These are phyloP conservation scores for Zootermopsis nevadensis DNA, from an alignment of 2,888 invertebrate species.

Conservation along the genomic window DNA sequence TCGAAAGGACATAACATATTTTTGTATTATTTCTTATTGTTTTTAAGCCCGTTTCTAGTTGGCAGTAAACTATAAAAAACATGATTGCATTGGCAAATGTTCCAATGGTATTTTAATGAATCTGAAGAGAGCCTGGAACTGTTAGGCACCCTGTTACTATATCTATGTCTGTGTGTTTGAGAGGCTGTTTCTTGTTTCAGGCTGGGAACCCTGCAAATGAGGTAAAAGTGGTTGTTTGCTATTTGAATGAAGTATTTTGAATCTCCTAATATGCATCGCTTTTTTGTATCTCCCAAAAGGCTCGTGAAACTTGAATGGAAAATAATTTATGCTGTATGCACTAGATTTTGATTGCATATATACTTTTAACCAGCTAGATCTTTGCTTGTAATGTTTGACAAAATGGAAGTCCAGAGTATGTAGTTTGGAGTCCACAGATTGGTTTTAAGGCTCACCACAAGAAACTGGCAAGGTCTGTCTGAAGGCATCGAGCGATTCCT, in stretches of 20 bases:
- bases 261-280: slow-evolving; percentile 43
- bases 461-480: slow-evolving; percentile 26
- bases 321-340: slow-evolving; percentile 39
- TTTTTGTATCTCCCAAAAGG: slow-evolving; percentile 39
- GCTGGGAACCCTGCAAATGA: slow-evolving; percentile 77
- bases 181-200: slow-evolving; percentile 70
- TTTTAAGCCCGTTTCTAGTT: too few relatives aligned
- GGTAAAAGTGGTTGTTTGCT: slow-evolving; percentile 65
- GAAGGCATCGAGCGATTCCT: slow-evolving; percentile 11
- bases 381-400: slow-evolving; percentile 38
- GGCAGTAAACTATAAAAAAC: too few relatives aligned
- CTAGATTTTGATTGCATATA: slow-evolving; percentile 35
- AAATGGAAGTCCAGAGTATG: slow-evolving; percentile 35
- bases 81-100: too few relatives aligned
- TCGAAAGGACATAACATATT: too few relatives aligned
- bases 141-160: slow-evolving; percentile 36
- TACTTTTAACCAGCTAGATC: slow-evolving; percentile 39
- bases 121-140: neutral
- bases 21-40: too few relatives aligned
- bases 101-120: neutral
- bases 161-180: slow-evolving; percentile 59
- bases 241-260: slow-evolving; percentile 45
- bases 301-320: slow-evolving; percentile 27
- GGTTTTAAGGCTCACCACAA: slow-evolving; percentile 38
- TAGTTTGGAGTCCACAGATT: slow-evolving; percentile 41